Evolutionary conservation across 1,140 invertebrate genomes (phyloP).

Genomic region (Drosophila sp.): DNA sequence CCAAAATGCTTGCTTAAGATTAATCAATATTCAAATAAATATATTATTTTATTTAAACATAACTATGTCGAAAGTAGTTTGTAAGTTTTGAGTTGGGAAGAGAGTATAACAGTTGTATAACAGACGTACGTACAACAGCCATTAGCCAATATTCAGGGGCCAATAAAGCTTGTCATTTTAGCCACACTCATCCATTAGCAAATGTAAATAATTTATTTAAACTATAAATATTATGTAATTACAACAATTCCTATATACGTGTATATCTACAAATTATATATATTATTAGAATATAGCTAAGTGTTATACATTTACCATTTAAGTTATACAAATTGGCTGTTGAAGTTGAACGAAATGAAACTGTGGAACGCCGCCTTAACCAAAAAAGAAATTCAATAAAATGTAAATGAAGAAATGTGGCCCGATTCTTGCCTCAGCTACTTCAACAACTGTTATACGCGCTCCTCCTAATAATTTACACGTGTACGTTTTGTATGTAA

Average conservation of each 20-base stretch:
- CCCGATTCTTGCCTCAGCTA: constrained; percentile 33
- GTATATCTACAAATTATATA: not conserved
- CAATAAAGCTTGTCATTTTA: constrained; percentile 28
- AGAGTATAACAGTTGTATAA: constrained; percentile 25
- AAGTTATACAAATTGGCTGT: constrained; percentile 34
- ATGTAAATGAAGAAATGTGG: not conserved
- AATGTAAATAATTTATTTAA: constrained; percentile 40
- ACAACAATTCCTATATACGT: constrained; percentile 38
- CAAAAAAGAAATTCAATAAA: constrained; percentile 3
- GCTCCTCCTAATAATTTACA: not conserved
- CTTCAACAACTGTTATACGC: constrained; percentile 36
- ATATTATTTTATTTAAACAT: too few species aligned
- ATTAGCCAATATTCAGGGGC: constrained; percentile 48
- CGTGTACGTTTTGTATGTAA: not conserved
- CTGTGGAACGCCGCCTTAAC: constrained; percentile 36
- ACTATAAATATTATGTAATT: constrained; percentile 15
- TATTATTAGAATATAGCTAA: constrained; percentile 19
- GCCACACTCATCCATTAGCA: constrained; percentile 40
- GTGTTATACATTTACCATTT: constrained; percentile 30
- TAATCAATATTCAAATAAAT: constrained; percentile 3
- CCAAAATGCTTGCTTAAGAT: constrained; percentile 48
- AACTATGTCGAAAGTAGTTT: constrained; percentile 8
- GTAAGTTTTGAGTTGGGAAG: constrained; percentile 13
- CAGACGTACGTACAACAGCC: constrained; percentile 20
- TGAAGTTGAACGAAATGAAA: constrained; percentile 16